Evolutionary conservation across 2,113 vertebrate species (phyloP).

Genomic region (Neopipo cinnamomea): DNA sequence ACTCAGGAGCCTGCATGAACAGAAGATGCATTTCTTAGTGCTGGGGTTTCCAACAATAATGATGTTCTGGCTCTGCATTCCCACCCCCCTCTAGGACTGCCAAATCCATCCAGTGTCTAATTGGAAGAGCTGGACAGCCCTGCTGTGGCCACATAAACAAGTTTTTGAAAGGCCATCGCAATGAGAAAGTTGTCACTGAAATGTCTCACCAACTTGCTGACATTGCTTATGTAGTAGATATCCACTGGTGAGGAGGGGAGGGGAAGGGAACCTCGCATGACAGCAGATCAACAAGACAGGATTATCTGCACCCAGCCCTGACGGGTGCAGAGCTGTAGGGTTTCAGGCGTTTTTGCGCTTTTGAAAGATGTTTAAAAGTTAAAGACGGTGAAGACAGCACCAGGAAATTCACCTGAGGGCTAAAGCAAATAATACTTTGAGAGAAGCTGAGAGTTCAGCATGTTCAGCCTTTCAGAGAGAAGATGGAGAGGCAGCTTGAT

Average conservation of each 20-base stretch:
- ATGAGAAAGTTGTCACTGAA: background rate
- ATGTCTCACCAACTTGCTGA: background rate
- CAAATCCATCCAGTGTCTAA: accelerated
- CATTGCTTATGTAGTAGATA: background rate
- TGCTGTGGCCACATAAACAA: background rate
- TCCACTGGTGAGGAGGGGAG: background rate
- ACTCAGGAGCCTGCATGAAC: background rate
- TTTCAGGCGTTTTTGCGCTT: background rate
- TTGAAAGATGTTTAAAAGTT: background rate
- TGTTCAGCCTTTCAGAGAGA: background rate
- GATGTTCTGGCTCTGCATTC: background rate
- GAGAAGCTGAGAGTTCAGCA: background rate
- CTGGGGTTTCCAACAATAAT: background rate
- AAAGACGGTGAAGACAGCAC: background rate
- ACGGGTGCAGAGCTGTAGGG: background rate
- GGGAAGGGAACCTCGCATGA: background rate
- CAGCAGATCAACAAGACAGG: background rate
- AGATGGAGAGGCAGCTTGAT: constrained; percentile 1
- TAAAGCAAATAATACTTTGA: background rate
- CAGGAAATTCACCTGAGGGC: background rate
- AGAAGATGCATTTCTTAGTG: background rate
- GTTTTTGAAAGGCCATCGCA: background rate
- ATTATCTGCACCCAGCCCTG: background rate
- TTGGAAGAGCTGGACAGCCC: background rate
- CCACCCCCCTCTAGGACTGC: accelerated